These are phyloP conservation scores for Lamproptera curius DNA, from an alignment of 2,888 invertebrate species.

Conservation along the genomic window DNA sequence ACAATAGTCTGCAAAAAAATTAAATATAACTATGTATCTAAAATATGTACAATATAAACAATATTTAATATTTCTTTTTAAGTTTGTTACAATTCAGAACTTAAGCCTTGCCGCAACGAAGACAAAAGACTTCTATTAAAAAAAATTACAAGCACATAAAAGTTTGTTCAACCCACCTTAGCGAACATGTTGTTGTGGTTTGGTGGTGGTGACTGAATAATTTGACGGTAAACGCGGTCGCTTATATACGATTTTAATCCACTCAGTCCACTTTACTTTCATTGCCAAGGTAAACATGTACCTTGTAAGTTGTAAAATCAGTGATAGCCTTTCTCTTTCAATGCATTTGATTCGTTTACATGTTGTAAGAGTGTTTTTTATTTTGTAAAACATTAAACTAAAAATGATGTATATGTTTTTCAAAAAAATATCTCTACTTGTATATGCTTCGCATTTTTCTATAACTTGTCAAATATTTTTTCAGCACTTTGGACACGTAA, in stretches of 20 bases:
- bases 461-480: no score
- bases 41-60: constrained; percentile 5
- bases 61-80: not conserved
- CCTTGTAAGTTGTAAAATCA: constrained; percentile 49
- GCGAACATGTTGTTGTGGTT: constrained; percentile 72
- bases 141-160: not conserved
- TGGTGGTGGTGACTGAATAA: constrained; percentile 75
- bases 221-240: constrained; percentile 59
- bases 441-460: no score
- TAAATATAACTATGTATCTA: not conserved
- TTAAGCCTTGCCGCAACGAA: not conserved
- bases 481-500: no score
- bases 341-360: constrained; percentile 29
- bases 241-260: constrained; percentile 65
- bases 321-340: constrained; percentile 72
- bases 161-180: constrained; percentile 56
- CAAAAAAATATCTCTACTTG: no score
- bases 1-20: constrained; percentile 69
- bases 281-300: constrained; percentile 69
- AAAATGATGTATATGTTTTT: no score
- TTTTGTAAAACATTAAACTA: no score
- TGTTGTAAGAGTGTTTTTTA: not conserved
- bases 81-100: not conserved
- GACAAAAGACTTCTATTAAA: not conserved
- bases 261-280: constrained; percentile 67